phyloP scores from a whole-genome alignment of 2,797 vertebrate genomes.

The Odontamblyopus rebecca region DNA sequence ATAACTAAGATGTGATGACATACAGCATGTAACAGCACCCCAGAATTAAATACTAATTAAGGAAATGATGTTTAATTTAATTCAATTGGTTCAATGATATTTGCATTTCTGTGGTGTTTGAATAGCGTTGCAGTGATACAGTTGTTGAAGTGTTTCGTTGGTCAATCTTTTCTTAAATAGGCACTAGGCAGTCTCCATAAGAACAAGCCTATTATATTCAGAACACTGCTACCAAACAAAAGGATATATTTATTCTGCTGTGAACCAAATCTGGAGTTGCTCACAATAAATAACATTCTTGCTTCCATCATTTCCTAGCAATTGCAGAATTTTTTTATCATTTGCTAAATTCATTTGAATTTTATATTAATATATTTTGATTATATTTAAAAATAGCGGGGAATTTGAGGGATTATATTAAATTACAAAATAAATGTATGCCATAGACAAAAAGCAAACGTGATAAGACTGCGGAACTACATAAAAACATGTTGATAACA shows the following conservation, averaged over 20 bases:
- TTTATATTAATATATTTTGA: too few relatives aligned
- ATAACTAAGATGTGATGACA: not conserved
- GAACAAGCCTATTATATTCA: constrained; percentile 25
- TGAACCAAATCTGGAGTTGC: constrained; percentile 10
- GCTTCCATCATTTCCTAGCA: not conserved
- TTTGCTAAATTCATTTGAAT: too few relatives aligned
- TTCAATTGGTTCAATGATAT: not conserved
- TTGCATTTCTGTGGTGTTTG: not conserved
- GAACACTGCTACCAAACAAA: constrained; percentile 27
- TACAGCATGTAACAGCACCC: not conserved
- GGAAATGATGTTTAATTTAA: not conserved
- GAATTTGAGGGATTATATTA: too few relatives aligned
- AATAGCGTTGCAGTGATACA: not conserved
- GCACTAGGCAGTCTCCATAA: too few relatives aligned
- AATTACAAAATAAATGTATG: too few relatives aligned
- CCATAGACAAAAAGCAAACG: too few relatives aligned
- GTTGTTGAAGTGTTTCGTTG: constrained; percentile 43
- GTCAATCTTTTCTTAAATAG: constrained; percentile 36
- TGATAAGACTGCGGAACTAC: too few relatives aligned
- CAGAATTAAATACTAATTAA: not conserved
- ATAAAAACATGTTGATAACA: not conserved
- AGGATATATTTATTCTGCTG: not conserved
- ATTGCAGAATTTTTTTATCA: not conserved
- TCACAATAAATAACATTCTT: constrained; percentile 17
- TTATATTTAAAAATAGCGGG: too few relatives aligned